Base-by-base conservation (phyloP, 2,888 invertebrate genomes). In the Cremastinae sp. region DNA sequence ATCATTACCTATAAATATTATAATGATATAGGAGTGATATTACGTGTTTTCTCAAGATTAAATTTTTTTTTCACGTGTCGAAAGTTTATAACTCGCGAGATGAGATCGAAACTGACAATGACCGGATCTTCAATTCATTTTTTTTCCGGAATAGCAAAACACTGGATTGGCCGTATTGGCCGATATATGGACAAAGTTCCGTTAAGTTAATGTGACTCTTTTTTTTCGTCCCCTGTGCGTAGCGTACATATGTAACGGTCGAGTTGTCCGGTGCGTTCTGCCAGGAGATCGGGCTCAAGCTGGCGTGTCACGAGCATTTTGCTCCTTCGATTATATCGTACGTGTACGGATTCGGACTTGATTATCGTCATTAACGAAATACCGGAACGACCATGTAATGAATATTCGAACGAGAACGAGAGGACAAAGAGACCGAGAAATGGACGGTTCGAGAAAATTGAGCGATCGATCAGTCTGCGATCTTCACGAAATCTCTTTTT, bases 181-280 rank as follows among this genome's bases (percentile, higher is more conserved):
- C 55, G 69, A 74, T 78, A 78, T 81, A 78, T 80, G 70, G 75
- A 79, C 80, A 62, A 70, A 76, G 78, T 80, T 77, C 89, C 89
- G 89, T 89, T 89, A 89, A 86, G 82, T 87, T 89, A 89, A 89
- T 89, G 84, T 78, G 81, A 81, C 83, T 28, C 28, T 84, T 86
- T 78, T 86, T 78, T 87, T 85, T 86, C 80, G 81, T 83, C 79
- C 81, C 81, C 80, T 79, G 28, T 79, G 80, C 82, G 81, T 82
- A 79, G 83, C 81, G 81, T 81, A 28, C 28, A 28, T 28, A 81
- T 79, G 85, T 89, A 89, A 89, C 89, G 89, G 89, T 88, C 83
- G 87, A 86, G 82, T 86, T 85, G 83, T 72, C 80, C 56, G 66
- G 70, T 65, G 80, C 47, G 69, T 22, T 65, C 47, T 53, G 76